Evolutionary conservation across 2,888 invertebrate species (phyloP).

Genomic region (Pollenia labialis): DNA sequence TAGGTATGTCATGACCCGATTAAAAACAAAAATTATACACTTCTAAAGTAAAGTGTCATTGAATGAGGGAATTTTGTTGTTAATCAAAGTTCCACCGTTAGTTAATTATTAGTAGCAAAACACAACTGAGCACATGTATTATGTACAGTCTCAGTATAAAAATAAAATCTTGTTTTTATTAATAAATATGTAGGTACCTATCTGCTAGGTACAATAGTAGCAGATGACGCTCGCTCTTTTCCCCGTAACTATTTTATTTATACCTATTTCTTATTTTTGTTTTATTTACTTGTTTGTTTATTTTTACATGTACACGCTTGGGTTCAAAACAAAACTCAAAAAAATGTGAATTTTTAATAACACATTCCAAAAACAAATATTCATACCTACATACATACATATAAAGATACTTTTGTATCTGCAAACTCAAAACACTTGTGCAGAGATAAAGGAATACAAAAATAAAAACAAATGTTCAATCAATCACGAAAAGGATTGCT

Average conservation of each 20-base stretch:
- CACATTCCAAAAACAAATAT: conserved; percentile 42
- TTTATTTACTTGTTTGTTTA: conserved; percentile 70
- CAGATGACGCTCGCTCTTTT: conserved; percentile 53
- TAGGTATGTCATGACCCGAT: conserved; percentile 1
- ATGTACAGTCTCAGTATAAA: conserved; percentile 67
- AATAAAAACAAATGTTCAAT: conserved; percentile 31
- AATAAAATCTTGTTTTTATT: conserved; percentile 42
- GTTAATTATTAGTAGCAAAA: conserved; percentile 36
- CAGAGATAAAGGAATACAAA: conserved; percentile 30
- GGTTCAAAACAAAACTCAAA: conserved; percentile 70
- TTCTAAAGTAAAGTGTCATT: neutral
- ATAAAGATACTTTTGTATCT: neutral
- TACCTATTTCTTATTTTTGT: conserved; percentile 22
- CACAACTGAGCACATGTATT: conserved; percentile 48
- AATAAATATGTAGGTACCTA: conserved; percentile 7
- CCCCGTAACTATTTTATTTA: neutral
- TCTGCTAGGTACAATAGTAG: conserved; percentile 14
- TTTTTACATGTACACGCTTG: conserved; percentile 24
- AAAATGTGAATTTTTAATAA: conserved; percentile 66
- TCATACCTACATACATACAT: conserved; percentile 13
- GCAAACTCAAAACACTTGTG: conserved; percentile 60
- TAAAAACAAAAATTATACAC: conserved; percentile 16
- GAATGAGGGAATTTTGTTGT: conserved; percentile 14
- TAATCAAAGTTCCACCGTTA: conserved; percentile 36
- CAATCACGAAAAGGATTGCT: neutral